Percentiles rank a stretch among this genome's conserved stretches.
These are phyloP conservation scores for Turritopsis dohrnii DNA, from an alignment of 30 jellyfish, hydroid and myxozoan species.

Conservation along the genomic window DNA sequence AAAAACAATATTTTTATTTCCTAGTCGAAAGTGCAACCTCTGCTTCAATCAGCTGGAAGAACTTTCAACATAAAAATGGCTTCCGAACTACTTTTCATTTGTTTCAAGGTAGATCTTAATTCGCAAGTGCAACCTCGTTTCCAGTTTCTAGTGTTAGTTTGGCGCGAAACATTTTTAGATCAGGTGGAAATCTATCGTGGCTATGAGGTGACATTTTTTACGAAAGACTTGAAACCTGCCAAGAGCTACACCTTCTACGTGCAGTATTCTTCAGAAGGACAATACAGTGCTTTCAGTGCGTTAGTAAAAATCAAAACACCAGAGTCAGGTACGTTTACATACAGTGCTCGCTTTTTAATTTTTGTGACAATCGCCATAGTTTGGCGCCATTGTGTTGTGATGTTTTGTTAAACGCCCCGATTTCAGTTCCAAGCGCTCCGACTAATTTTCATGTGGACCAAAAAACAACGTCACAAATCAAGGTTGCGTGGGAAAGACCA, in stretches of 20 bases:
- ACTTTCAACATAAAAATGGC: constrained; percentile 59
- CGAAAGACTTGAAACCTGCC: constrained; percentile 1
- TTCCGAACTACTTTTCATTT: constrained; percentile 49
- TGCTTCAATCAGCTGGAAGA: constrained; percentile 42
- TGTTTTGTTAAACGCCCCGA: neutral
- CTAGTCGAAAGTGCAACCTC: constrained; percentile 70
- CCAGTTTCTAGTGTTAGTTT: too few relatives aligned
- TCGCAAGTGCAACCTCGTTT: neutral
- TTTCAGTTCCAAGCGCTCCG: constrained; percentile 87
- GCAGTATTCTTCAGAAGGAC: constrained; percentile 17
- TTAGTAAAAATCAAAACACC: neutral
- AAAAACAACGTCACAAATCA: constrained; percentile 64
- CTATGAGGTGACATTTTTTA: neutral
- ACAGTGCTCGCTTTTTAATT: neutral
- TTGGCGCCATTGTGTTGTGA: neutral
- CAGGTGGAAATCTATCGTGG: neutral
- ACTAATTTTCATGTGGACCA: constrained; percentile 48
- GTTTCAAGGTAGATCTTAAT: constrained; percentile 25
- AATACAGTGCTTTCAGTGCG: constrained; percentile 2
- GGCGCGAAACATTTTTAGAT: too few relatives aligned
- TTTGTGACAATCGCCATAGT: neutral
- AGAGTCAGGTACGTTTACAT: constrained; percentile 3
- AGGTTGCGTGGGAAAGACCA: constrained; percentile 77
- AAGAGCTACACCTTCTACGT: neutral
- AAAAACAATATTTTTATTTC: neutral